Evolutionary conservation across 1,140 invertebrate genomes (phyloP), one percentile per base, ranked within the genome.

Genomic region (Zaprionus gabonicus): DNA sequence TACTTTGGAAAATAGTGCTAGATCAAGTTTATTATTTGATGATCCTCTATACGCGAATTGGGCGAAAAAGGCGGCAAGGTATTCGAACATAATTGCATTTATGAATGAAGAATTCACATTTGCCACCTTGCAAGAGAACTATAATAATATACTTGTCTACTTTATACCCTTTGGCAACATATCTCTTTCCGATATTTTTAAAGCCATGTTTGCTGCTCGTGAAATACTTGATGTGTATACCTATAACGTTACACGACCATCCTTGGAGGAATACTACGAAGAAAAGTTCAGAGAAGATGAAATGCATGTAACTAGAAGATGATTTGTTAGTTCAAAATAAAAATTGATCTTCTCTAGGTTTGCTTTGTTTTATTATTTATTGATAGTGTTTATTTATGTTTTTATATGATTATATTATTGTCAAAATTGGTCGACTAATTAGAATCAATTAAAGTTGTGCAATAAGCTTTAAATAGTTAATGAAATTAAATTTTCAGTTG

Each of bases 111-210:
- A 75, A 27, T 3, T 75, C 6, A 20, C 59, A 0, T 57, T 51
- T 27, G 49, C 59, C 15, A n/a, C 5, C 0, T 34, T 70, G 10
- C 34, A 34, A 10, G 23, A 41, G 1, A 31, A 63, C 12, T 75
- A 70, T 58, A 28, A 10, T 12, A 23, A 70, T 25, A 23, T 38
- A 9, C 20, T 63, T 1, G 13, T 64, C 23, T 75, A 69, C n/a
- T 58, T 62, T 23, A 64, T 70, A 27, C 66, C 72, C 9, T 70
- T 69, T 2, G 7, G 57, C 1, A 17, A 4, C 6, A 57, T 63
- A 0, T 0, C 23, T 4, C 38, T 69, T 6, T 75, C 65, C 0
- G 15, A 49, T 20, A 41, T 70, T 12, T 70, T 64, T 46, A 44
- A 25, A 12, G 31, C 60, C 12, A 70, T 75, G 72, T 53, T 34